Percentiles rank a stretch among this genome's conserved stretches.
phyloP scores from a whole-genome alignment of 2,797 vertebrate genomes.

The Sebastes matsubarae region DNA sequence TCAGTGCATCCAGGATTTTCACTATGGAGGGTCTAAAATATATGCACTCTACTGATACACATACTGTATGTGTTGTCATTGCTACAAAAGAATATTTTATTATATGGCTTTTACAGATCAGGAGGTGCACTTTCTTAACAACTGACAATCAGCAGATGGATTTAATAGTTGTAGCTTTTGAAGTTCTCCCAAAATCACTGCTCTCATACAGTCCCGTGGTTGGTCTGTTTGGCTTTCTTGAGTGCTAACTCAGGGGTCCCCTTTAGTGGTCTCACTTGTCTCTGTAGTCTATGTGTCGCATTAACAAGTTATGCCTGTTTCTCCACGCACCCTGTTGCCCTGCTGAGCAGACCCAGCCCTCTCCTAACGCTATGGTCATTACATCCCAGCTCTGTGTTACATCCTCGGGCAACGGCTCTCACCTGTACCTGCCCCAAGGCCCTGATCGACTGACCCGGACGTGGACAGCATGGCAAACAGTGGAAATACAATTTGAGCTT shows the following conservation, averaged over 20 bases:
- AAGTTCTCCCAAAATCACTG: not conserved
- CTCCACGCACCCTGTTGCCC: not conserved
- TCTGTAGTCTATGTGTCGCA: not conserved
- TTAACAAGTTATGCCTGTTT: conserved; percentile 4
- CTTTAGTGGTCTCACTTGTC: not conserved
- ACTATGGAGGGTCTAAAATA: too few relatives aligned
- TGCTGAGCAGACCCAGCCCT: not conserved
- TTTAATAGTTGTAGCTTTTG: not conserved
- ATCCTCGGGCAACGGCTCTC: not conserved
- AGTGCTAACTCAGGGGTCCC: not conserved
- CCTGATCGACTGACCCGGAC: not conserved
- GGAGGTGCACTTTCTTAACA: not conserved
- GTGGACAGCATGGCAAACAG: not conserved
- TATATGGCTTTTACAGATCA: too few relatives aligned
- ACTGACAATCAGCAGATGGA: not conserved
- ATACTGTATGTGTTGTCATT: too few relatives aligned
- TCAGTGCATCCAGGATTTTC: too few relatives aligned
- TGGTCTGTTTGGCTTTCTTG: not conserved
- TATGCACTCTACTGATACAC: too few relatives aligned
- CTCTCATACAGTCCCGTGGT: not conserved
- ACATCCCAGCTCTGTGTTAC: not conserved
- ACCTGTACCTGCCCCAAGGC: not conserved
- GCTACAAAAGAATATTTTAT: too few relatives aligned
- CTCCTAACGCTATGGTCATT: not conserved
- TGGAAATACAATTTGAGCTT: not conserved